Percentiles rank a stretch among this genome's conserved stretches.
Conservation (phyloP, 2,888 invertebrate genomes). For the Cactoblastis cactorum region DNA sequence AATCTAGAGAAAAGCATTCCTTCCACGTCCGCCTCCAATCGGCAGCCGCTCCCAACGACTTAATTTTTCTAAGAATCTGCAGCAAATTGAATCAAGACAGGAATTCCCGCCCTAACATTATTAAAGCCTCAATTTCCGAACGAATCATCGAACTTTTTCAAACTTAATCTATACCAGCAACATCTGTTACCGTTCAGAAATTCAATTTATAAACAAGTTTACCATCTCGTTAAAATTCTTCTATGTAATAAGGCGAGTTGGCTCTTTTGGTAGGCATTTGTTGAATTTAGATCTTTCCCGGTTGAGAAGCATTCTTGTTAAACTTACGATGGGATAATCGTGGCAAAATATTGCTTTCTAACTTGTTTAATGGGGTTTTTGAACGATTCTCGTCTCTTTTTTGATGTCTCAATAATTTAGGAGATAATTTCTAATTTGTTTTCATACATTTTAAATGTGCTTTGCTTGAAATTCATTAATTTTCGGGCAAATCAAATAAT, state of each 20-base stretch:
- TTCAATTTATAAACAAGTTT: constrained; percentile 78
- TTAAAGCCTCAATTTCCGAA: constrained; percentile 55
- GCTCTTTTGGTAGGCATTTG: constrained; percentile 43
- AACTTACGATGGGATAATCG: constrained; percentile 23
- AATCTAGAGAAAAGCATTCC: not conserved
- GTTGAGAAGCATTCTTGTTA: constrained; percentile 19
- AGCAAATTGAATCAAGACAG: constrained; percentile 1
- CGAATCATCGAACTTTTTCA: constrained; percentile 67
- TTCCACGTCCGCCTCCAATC: not conserved
- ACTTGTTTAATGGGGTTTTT: constrained; percentile 15
- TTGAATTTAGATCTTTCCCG: constrained; percentile 32
- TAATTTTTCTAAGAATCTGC: not conserved
- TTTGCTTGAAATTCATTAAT: no score
- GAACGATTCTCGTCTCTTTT: not conserved
- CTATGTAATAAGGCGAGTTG: constrained; percentile 66
- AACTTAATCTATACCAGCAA: constrained; percentile 69
- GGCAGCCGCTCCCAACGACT: not conserved
- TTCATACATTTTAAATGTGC: no score
- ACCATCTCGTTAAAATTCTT: constrained; percentile 75
- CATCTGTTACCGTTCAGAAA: constrained; percentile 67
- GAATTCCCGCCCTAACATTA: constrained; percentile 29
- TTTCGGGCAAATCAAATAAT: no score
- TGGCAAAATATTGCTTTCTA: constrained; percentile 17
- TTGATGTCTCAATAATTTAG: no score
- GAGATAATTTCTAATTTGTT: no score